Percentiles rank a stretch among this genome's conserved stretches.
Conservation (phyloP, 23 tunicate species). For the Botrylloides violaceus region DNA sequence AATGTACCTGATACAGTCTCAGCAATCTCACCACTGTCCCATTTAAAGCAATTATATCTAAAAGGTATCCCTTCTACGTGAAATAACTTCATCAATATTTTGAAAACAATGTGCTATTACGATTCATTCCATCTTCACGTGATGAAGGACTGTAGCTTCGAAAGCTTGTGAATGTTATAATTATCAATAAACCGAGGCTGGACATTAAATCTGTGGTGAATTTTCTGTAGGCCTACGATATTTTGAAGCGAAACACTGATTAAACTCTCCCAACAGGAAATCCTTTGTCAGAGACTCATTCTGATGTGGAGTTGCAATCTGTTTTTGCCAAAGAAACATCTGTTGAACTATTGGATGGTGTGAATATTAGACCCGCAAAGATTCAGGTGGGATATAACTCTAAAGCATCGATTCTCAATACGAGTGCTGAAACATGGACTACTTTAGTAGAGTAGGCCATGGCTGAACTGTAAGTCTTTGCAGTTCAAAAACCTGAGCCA, state of each 20-base stretch:
- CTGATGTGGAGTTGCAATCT: slow-evolving; percentile 3
- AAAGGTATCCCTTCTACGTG: neutral
- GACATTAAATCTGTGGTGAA: too few species aligned
- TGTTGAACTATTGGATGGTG: slow-evolving; percentile 19
- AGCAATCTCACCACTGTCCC: slow-evolving; percentile 8
- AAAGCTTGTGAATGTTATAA: too few species aligned
- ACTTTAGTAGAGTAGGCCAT: too few species aligned
- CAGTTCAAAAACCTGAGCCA: slow-evolving; percentile 11
- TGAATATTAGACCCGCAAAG: slow-evolving; percentile 17
- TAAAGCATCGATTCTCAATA: too few species aligned
- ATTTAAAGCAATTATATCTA: neutral
- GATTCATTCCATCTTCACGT: too few species aligned
- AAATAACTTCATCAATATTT: neutral
- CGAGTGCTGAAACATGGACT: too few species aligned
- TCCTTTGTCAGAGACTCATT: neutral
- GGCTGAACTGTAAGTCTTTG: too few species aligned
- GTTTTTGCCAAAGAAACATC: slow-evolving; percentile 3
- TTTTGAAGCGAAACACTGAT: too few species aligned
- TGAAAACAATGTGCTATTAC: too few species aligned
- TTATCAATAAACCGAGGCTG: too few species aligned
- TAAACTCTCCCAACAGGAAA: neutral
- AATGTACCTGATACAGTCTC: slow-evolving; percentile 12
- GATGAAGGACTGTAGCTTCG: too few species aligned
- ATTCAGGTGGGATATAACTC: neutral
- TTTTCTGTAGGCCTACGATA: too few species aligned